Conservation (phyloP, 2,113 vertebrate genomes). For the Rhinolophus sinicus region DNA sequence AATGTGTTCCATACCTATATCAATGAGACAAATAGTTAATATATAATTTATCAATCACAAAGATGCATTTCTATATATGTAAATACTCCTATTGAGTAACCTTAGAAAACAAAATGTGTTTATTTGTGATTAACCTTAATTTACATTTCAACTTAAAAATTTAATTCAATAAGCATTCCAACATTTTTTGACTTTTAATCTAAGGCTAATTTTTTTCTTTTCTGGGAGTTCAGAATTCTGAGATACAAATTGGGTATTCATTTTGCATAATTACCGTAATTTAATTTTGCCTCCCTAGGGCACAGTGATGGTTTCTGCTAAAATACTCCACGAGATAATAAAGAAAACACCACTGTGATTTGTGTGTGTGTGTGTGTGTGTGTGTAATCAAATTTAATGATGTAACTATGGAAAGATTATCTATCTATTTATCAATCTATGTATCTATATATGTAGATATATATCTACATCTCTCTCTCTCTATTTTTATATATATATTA, state of each 20-base stretch:
- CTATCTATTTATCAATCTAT: too few species aligned
- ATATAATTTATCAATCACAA: background rate
- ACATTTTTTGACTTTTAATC: background rate
- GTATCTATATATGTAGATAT: too few species aligned
- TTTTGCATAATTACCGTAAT: conserved; percentile 37
- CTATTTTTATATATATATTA: too few species aligned
- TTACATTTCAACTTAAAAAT: conserved; percentile 43
- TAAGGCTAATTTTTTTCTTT: background rate
- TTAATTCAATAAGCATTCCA: background rate
- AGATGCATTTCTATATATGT: background rate
- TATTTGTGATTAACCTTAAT: background rate
- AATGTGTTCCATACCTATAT: background rate
- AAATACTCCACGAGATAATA: conserved; percentile 26
- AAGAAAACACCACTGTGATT: conserved; percentile 12
- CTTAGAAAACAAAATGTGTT: background rate
- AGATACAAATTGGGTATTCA: background rate
- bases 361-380: background rate
- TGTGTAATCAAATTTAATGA: conserved; percentile 44
- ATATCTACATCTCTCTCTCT: too few species aligned
- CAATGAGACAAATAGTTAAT: background rate
- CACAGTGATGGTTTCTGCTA: conserved; percentile 35
- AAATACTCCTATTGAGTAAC: background rate
- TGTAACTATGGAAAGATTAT: background rate
- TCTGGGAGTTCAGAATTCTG: background rate
- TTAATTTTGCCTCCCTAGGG: conserved; percentile 35